A percentile compares a stretch with the other conserved stretches of the same genome.
phyloP scores from a whole-genome alignment of 2,888 invertebrate genomes.

The Xanthorhoe spadicearia region DNA sequence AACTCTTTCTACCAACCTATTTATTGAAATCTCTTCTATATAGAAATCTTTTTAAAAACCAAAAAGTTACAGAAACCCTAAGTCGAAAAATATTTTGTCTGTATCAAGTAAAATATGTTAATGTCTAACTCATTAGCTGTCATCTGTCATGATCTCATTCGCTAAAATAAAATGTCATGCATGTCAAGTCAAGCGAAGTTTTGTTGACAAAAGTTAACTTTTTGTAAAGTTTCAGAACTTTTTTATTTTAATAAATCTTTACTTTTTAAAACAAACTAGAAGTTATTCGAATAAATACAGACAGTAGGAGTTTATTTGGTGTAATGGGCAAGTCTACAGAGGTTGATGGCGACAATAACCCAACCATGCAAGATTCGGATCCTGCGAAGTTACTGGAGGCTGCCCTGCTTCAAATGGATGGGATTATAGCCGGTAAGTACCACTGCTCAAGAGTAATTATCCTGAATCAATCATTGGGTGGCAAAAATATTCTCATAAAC shows the following conservation, averaged over 20 bases:
- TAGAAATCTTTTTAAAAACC: too few relatives aligned
- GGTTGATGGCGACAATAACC: conserved; percentile 81
- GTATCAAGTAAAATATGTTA: not conserved
- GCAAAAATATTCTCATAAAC: conserved; percentile 19
- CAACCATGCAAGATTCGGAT: conserved; percentile 88
- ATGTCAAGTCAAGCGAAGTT: conserved; percentile 55
- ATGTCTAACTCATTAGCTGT: conserved; percentile 3
- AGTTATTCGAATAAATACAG: conserved; percentile 28
- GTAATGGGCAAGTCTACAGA: conserved; percentile 79
- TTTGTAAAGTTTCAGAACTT: conserved; percentile 48
- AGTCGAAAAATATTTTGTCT: too few relatives aligned
- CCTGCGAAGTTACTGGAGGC: conserved; percentile 94
- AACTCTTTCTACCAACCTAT: too few relatives aligned
- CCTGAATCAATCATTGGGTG: conserved; percentile 1
- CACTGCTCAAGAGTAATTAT: conserved; percentile 5
- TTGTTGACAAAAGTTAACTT: conserved; percentile 74
- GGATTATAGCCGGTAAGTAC: conserved; percentile 90
- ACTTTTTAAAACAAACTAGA: conserved; percentile 31
- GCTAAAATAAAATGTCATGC: conserved; percentile 34
- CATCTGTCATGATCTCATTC: not conserved
- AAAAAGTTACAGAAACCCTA: too few relatives aligned
- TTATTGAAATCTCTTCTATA: too few relatives aligned
- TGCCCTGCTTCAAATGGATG: conserved; percentile 95
- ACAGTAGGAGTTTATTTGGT: conserved; percentile 42
- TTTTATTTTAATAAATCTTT: conserved; percentile 34